These are phyloP conservation scores for Mirounga angustirostris DNA, from an alignment of 2,113 vertebrate genomes.

Conservation along the genomic window DNA sequence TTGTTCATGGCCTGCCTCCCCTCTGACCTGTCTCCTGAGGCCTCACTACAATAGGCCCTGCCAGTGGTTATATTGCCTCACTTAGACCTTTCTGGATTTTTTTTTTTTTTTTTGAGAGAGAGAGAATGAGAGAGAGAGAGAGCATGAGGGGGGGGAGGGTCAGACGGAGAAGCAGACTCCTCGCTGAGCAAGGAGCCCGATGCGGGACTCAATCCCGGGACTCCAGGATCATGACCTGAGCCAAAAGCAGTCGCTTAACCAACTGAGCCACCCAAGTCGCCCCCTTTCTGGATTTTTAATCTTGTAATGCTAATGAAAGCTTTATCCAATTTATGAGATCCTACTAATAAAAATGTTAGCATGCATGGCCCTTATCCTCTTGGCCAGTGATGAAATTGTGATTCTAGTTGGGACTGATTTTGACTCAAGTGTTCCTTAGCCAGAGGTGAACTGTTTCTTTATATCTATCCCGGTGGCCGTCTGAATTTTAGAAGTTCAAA, in stretches of 20 bases:
- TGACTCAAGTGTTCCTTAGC: slow-evolving; percentile 61
- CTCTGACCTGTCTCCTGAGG: background rate
- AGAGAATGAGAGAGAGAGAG: too few relatives aligned
- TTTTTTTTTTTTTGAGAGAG: background rate
- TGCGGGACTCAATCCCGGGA: too few relatives aligned
- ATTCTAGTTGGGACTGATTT: slow-evolving; percentile 60
- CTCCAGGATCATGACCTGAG: too few relatives aligned
- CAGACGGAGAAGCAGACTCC: too few relatives aligned
- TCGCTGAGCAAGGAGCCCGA: too few relatives aligned
- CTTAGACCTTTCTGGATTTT: slow-evolving; percentile 56
- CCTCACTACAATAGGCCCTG: background rate
- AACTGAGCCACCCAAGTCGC: too few relatives aligned
- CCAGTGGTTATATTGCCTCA: background rate
- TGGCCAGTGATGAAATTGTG: slow-evolving; percentile 67
- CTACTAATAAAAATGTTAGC: slow-evolving; percentile 74
- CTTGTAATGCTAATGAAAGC: slow-evolving; percentile 54
- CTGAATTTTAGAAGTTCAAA: slow-evolving; percentile 61
- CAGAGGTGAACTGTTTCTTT: slow-evolving; percentile 68
- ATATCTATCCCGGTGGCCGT: slow-evolving; percentile 27
- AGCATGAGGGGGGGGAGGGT: too few relatives aligned
- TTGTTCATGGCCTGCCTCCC: background rate
- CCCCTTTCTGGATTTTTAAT: slow-evolving; percentile 60
- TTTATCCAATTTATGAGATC: slow-evolving; percentile 70
- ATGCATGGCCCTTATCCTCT: slow-evolving; percentile 23
- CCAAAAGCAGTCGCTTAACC: too few relatives aligned